Base-by-base conservation (phyloP, 1,140 invertebrate species). In the Drosophila gunungcola region DNA sequence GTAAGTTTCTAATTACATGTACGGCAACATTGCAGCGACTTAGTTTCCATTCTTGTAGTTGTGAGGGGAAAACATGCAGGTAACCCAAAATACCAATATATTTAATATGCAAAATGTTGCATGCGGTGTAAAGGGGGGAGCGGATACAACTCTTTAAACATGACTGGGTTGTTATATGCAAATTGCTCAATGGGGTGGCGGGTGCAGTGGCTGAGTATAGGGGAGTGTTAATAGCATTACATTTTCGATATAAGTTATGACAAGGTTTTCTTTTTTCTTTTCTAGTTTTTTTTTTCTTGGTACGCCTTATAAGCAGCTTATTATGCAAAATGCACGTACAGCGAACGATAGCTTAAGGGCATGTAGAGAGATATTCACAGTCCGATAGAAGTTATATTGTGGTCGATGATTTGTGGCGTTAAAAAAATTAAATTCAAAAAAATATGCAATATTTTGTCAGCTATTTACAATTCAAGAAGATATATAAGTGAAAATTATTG, bases 71-170 rank as follows among this genome's bases (percentile, higher is more conserved):
- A 34, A 63, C 74, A 70, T 86, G 78, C 69, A 78, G 69, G 75
- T 74, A 57, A 62, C 70, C 54, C 63, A 68, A 75, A 82, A 85
- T 21, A 81, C 57, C 67, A 70, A 79, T 75, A 63, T 86, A 57
- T 86, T 82, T 82, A 70, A 56, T 88, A 88, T 86, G 82, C 78
- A 82, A 75, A 88, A 82, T 79, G 65, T 60, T 79, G 62, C 79
- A 83, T 82, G 79, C 79, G 43, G 41, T 42, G 38, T 36, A 11
- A 7, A 12, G 4, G 4, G 45, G n/a, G 27, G 32, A 13, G 39
- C 13, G 43, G 45, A 11, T 45, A 6, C 69, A 36, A 73, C 55
- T 45, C 62, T 46, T 65, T 57, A 62, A 61, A 83, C 67, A 73
- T 70, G 64, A 41, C 60, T 43, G 48, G 69, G 52, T 78, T 82